Percentiles rank a stretch among this genome's conserved stretches.
Evolutionary conservation across 2,797 vertebrate species (phyloP).

Genomic region (Acrocephalus scirpaceus): DNA sequence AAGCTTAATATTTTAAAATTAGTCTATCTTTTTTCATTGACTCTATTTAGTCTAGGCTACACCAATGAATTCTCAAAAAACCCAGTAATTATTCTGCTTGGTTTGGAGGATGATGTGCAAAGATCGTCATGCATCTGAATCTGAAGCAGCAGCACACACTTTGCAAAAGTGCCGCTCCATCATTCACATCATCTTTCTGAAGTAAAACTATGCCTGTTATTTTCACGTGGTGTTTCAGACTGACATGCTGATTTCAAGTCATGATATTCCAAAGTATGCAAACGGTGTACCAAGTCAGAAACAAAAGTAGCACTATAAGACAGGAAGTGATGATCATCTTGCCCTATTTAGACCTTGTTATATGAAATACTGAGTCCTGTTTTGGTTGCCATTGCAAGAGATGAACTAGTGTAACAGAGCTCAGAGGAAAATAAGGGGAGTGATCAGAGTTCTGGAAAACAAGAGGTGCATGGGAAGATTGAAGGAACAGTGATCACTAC

Average conservation of each 20-base stretch:
- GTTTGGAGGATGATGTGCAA: neutral
- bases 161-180: neutral
- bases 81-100: neutral
- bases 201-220: neutral
- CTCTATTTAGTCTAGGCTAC: neutral
- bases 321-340: neutral
- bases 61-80: neutral
- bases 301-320: neutral
- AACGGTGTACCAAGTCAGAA: neutral
- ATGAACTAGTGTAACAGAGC: neutral
- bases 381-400: neutral
- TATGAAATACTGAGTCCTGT: neutral
- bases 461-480: neutral
- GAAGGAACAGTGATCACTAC: neutral
- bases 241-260: neutral
- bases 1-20: neutral
- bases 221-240: neutral
- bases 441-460: neutral
- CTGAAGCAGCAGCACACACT: neutral
- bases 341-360: neutral
- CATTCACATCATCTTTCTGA: neutral
- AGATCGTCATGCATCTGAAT: neutral
- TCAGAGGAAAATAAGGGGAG: neutral
- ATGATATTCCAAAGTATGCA: neutral
- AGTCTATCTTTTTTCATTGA: neutral